Evolutionary conservation across 2,113 vertebrate species (phyloP), one percentile per base, ranked within the genome.

Genomic region (Cavia aperea): DNA sequence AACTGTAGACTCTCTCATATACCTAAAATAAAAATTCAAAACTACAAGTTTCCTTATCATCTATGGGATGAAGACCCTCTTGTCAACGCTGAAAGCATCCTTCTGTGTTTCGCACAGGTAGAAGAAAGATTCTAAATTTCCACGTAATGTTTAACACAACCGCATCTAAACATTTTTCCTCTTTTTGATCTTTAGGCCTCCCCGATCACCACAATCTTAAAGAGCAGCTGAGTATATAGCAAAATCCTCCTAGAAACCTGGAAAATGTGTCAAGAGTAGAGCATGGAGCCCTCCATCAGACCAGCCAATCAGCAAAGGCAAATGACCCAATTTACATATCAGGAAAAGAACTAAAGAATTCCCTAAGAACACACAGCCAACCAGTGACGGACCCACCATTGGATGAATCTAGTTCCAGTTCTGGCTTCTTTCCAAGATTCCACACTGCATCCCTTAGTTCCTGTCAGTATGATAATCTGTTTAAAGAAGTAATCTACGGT

Each of bases 181-280:
- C 68, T 75, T 88, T 94, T 66, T 81, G 63, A 14, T 94, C 49
- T 89, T 94, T 85, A 51, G 29, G 49, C 21, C 60, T 88, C 86
- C 23, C 29, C 70, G 26, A 89, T 83, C 88, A 75, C 19, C 65
- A 77, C 79, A 39, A 60, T 78, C 77, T 92, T 89, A 9, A n/a
- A 94, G 21, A 94, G 7, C n/a, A 87, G 33, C 31, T 26, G 83
- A 5, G 39, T 83, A 79, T 63, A 26, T 65, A 87, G 60, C 81
- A 86, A 95, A 94, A 93, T 14, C 84, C 18, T 83, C 33, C 65
- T 63, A 63, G 58, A 93, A 94, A 92, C 19, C 86, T 85, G 39
- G n/a, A 84, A 90, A 75, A 51, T 58, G 56, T 63, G 6, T 60
- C 21, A 19, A 81, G 39, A n/a, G 7, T 18, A 86, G 86, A 36